phyloP scores from a whole-genome alignment of 2,113 vertebrate species.

The Mionectes macconnelli region DNA sequence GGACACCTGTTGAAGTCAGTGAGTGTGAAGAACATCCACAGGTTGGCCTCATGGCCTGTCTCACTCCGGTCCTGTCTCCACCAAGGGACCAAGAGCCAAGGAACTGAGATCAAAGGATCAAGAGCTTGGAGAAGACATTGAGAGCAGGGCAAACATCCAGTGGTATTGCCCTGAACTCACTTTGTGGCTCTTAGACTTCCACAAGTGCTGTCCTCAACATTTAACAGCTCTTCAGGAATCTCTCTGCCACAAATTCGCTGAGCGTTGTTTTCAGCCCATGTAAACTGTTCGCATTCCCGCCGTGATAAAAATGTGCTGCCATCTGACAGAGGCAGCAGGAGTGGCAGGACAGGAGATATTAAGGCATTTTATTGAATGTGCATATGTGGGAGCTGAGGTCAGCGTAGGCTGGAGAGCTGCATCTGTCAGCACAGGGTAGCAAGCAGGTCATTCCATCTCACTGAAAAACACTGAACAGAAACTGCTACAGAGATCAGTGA shows the following conservation, averaged over 20 bases:
- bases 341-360: not conserved
- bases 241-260: not conserved
- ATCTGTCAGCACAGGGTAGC: not conserved
- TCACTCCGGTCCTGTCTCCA: not conserved
- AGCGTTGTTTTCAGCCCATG: not conserved
- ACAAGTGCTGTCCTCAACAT: not conserved
- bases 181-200: not conserved
- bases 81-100: not conserved
- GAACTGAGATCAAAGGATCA: not conserved
- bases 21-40: not conserved
- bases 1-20: not conserved
- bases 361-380: not conserved
- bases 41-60: not conserved
- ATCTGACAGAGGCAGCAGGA: not conserved
- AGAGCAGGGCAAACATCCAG: not conserved
- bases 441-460: not conserved
- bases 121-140: not conserved
- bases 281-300: not conserved
- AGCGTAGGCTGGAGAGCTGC: not conserved
- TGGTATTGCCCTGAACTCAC: not conserved
- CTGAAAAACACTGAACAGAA: not conserved
- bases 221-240: not conserved
- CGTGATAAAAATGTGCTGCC: fast-evolving
- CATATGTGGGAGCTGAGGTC: not conserved
- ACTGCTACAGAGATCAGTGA: not conserved